phyloP scores from a whole-genome alignment of 2,797 vertebrate species.

The Halcyon smyrnensis region DNA sequence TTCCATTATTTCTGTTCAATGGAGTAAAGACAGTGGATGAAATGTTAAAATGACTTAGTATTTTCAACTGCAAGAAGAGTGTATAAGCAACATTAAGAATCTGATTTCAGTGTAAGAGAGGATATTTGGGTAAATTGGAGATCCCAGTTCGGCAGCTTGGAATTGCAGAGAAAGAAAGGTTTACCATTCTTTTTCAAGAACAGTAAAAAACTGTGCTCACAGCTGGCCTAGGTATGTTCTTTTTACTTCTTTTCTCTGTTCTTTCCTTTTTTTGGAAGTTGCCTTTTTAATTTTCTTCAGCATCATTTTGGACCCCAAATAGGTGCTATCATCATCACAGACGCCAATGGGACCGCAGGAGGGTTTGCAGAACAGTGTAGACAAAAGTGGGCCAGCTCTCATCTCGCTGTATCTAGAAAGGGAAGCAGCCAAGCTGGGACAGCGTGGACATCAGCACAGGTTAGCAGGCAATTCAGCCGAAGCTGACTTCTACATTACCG shows the following conservation, averaged over 20 bases:
- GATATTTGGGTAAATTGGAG: neutral
- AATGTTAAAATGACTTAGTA: neutral
- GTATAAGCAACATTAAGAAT: conserved; percentile 1
- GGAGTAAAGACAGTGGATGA: conserved; percentile 28
- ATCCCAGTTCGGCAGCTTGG: neutral
- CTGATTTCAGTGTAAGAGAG: conserved; percentile 4
- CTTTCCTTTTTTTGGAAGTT: neutral
- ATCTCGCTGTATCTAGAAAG: neutral
- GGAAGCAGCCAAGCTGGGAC: neutral
- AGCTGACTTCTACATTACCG: neutral
- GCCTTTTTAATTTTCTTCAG: neutral
- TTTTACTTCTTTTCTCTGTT: neutral
- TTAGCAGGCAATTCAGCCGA: neutral
- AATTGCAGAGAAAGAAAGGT: neutral
- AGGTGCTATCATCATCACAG: neutral
- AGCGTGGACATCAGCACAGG: neutral
- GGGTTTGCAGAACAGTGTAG: neutral
- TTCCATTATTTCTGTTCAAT: conserved; percentile 42
- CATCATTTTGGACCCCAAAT: neutral
- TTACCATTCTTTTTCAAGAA: neutral
- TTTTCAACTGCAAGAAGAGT: neutral
- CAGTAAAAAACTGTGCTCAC: neutral
- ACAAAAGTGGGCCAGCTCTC: neutral
- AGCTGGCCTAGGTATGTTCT: neutral
- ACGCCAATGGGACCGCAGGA: neutral